Evolutionary conservation across 1,140 invertebrate species (phyloP), one percentile per base, ranked within the genome.

Genomic region (Trichoplusia ni): DNA sequence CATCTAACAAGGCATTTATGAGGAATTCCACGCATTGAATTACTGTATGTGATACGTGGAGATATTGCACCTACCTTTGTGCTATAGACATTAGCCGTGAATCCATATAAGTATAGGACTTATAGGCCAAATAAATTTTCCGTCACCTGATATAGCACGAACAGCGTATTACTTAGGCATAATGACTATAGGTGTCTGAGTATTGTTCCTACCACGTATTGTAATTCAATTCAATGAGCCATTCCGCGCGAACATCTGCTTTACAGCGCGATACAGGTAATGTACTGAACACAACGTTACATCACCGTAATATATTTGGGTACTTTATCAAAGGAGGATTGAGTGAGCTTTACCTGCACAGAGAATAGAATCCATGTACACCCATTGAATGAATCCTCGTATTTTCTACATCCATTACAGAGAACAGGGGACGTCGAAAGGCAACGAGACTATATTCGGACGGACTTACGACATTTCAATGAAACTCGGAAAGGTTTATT

Each of bases 311-410:
- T 60, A 47, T 60, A 47, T 60, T 44, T 59, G 16, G 56, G 40
- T 37, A 37, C 40, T 60, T 60, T 47, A 60, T 60, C 56, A 60
- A 47, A 46, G 40, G 38, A 33, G 56, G 56, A 60, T 47, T 60
- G 29, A 47, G 31, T 38, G 54, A 44, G 54, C 54, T 56, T 58
- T 58, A 44, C 37, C 54, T 42, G 38, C n/a, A 58, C 38, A 31
- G 9, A 23, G 51, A 42, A 58, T 58, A 44, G 38, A 58, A 13
- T 58, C 23, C 23, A 56, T 37, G 13, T 42, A 29, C 37, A 56
- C 9, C 37, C 38, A 58, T 44, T 58, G 37, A 23, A 31, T 18
- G 13, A 31, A 58, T 8, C 51, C 23, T 16, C 14, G 13, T 31
- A 58, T 44, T 44, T 29, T 44, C 54, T 44, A 3, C 21, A 27